Conservation (phyloP, 2,113 vertebrate species). For the Myiopsitta monachus region DNA sequence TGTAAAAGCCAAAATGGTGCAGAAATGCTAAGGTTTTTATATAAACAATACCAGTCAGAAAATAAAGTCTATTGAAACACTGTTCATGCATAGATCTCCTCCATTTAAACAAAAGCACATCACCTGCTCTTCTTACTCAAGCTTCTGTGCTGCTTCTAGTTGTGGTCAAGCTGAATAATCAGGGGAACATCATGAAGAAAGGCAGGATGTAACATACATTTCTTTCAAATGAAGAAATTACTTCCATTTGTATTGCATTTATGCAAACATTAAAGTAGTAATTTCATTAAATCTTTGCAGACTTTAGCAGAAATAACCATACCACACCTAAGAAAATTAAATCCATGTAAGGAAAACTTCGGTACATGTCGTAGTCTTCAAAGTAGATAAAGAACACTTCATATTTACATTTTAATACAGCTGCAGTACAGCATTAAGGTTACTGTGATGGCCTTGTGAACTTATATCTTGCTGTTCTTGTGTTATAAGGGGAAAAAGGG, state of each 20-base stretch:
- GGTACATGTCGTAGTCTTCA: slow-evolving; percentile 44
- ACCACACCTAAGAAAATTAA: slow-evolving; percentile 46
- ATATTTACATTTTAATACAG: slow-evolving; percentile 59
- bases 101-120: neutral
- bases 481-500: slow-evolving; percentile 73
- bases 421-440: slow-evolving; percentile 60
- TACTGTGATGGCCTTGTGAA: slow-evolving; percentile 72
- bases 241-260: slow-evolving; percentile 29
- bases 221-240: slow-evolving; percentile 53
- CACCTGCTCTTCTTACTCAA: neutral
- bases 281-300: slow-evolving; percentile 53
- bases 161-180: neutral
- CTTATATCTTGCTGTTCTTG: slow-evolving; percentile 74
- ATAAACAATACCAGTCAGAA: slow-evolving; percentile 1
- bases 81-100: neutral
- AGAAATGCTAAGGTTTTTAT: slow-evolving; percentile 16
- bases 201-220: neutral
- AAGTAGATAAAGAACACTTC: slow-evolving; percentile 54
- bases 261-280: slow-evolving; percentile 47
- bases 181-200: neutral
- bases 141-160: neutral
- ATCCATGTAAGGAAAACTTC: slow-evolving; percentile 22
- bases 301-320: slow-evolving; percentile 49
- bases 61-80: slow-evolving; percentile 36
- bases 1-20: neutral